These are phyloP conservation scores for Hirtodrosophila confusa DNA, from an alignment of 2,888 invertebrate species.

Conservation along the genomic window DNA sequence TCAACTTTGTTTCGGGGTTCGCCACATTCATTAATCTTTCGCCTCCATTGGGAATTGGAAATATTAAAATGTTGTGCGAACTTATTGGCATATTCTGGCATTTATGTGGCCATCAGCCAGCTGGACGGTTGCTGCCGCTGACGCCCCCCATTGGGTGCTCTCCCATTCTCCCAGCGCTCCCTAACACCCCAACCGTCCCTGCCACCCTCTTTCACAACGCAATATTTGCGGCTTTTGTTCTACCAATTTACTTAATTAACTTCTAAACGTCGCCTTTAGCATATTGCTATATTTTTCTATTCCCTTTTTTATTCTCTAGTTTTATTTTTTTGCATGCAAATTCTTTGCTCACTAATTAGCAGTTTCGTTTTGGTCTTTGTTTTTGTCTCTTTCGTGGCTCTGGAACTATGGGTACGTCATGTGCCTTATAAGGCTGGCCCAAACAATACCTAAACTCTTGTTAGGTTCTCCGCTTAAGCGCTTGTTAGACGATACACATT, in stretches of 20 bases:
- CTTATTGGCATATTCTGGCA: conserved; percentile 39
- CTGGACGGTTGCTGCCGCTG: conserved; percentile 4
- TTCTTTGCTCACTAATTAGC: conserved; percentile 66
- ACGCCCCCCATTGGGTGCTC: conserved; percentile 31
- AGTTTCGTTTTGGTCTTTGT: conserved; percentile 54
- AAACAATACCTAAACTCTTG: too few relatives aligned
- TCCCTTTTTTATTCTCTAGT: conserved; percentile 33
- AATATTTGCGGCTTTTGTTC: conserved; percentile 53
- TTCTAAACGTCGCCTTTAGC: conserved; percentile 77
- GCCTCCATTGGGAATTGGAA: conserved; percentile 36
- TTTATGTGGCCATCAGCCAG: conserved; percentile 19
- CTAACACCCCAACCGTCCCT: too few relatives aligned
- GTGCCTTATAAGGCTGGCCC: too few relatives aligned
- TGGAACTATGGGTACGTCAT: conserved; percentile 5
- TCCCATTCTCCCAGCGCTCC: not conserved
- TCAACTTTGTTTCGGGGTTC: conserved; percentile 43
- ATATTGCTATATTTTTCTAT: conserved; percentile 43
- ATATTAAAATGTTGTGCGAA: conserved; percentile 56
- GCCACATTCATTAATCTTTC: conserved; percentile 66
- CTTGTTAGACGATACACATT: too few relatives aligned
- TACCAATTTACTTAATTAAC: conserved; percentile 75
- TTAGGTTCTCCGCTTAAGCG: too few relatives aligned
- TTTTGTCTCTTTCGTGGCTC: conserved; percentile 14
- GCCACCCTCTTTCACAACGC: not conserved
- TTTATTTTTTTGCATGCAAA: conserved; percentile 29